phyloP scores from a whole-genome alignment of 2,113 vertebrate genomes.

The Pseudopipra pipra region DNA sequence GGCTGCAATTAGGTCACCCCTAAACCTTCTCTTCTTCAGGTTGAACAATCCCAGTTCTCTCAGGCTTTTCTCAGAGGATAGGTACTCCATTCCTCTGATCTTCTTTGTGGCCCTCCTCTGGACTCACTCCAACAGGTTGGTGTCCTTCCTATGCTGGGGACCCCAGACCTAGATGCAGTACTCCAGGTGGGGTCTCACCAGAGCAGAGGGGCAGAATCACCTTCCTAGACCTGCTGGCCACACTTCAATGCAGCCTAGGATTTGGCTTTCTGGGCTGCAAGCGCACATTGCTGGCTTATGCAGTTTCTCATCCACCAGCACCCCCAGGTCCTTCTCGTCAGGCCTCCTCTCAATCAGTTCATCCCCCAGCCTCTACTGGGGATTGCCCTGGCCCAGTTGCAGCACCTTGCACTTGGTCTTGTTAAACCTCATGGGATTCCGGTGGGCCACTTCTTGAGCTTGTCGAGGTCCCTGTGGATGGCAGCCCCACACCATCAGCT shows the following conservation, averaged over 20 bases:
- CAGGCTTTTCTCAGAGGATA: neutral
- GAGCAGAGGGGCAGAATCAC: neutral
- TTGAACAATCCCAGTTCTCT: neutral
- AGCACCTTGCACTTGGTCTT: neutral
- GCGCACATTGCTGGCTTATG: accelerated
- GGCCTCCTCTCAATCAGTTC: neutral
- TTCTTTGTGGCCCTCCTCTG: accelerated
- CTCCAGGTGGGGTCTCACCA: neutral
- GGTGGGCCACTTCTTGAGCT: too few species aligned
- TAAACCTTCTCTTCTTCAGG: neutral
- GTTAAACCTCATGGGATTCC: neutral
- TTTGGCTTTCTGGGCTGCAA: neutral
- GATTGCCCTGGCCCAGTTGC: neutral
- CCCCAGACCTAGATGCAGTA: neutral
- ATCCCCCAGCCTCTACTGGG: neutral
- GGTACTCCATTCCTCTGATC: neutral
- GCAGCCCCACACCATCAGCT: neutral
- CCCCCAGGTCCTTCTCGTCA: accelerated
- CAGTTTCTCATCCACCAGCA: neutral
- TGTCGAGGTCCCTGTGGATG: neutral
- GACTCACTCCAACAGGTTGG: accelerated
- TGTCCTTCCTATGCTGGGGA: neutral
- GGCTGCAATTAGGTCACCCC: neutral
- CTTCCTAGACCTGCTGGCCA: accelerated
- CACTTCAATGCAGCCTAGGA: accelerated